Base-by-base conservation (phyloP, 2,888 invertebrate genomes). In the Cybosia mesomella region DNA sequence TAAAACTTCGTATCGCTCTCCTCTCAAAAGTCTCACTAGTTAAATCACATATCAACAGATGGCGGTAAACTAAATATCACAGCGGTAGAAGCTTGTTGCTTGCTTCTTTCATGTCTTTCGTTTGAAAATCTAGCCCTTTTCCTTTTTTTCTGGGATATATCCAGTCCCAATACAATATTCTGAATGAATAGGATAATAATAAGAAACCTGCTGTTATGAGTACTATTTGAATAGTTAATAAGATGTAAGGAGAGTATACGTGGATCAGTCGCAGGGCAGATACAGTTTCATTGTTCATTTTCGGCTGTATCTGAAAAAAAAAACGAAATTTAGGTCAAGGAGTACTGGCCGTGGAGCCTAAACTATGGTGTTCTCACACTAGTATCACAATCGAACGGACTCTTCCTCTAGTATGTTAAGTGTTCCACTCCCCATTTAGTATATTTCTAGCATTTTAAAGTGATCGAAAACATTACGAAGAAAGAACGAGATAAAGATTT, bases 281-380 rank as follows among this genome's bases (percentile, higher is more conserved):
- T 22, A 84, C 76, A 0, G 71, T 68, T 1, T 84, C 75, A 1
- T 85, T 82, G 8, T 70, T 63, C n/a, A 90, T 24, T 21, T 76
- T 81, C 11, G 87, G 87, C 64, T 90, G 88, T 2, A 73, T 70
- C 91, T 91, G 82, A 1, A 85, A 87, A 68, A 54, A 22, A 58
- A 59, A 61, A 2, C 7, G 9, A 49, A 9, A 11, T 18, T 10
- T 22, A 22, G 1, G 10, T 53, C 21, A 8, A 10, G 21, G 53
- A 53, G 21, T 21, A 34, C 7, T 5, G 4, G 32, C 32, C 7
- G 32, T 32, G 32, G 7, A 32, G 32, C 32, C 7, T 32, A 32
- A 5, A 32, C 32, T 32, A 7, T 32, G 32, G 32, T 39, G 3
- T 9, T 10, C 9, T 15, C 9, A 9, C 15, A 10, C 0, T 39